A percentile compares a stretch with the other conserved stretches of the same genome.
Conservation (phyloP, 2,888 invertebrate species). For the Eupithecia inturbata region DNA sequence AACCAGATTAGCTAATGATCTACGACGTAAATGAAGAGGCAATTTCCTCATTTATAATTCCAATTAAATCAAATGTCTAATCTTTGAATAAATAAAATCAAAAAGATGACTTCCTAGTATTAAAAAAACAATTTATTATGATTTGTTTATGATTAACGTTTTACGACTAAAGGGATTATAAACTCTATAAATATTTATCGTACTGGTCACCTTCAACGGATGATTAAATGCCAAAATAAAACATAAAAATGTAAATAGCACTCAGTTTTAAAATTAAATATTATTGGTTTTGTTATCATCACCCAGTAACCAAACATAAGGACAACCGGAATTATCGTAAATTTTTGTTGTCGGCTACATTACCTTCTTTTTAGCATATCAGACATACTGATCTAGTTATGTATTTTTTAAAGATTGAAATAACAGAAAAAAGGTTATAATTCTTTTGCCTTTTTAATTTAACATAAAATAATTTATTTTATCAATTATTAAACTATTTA, state of each 20-base stretch:
- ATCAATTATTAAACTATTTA: too few relatives aligned
- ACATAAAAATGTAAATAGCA: constrained; percentile 26
- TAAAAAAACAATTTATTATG: constrained; percentile 34
- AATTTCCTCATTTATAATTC: constrained; percentile 37
- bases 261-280: constrained; percentile 13
- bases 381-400: neutral
- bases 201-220: constrained; percentile 25
- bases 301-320: neutral
- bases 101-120: constrained; percentile 34
- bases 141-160: constrained; percentile 43
- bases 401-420: too few relatives aligned
- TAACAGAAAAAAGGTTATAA: too few relatives aligned
- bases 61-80: constrained; percentile 39
- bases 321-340: neutral
- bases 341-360: neutral
- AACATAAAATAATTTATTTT: too few relatives aligned
- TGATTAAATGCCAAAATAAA: constrained; percentile 30
- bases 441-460: too few relatives aligned
- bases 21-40: neutral
- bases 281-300: constrained; percentile 11
- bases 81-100: constrained; percentile 45
- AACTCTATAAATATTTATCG: constrained; percentile 30
- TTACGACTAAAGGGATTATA: constrained; percentile 37
- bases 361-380: neutral
- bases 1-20: constrained; percentile 17